Base-by-base conservation (phyloP, 2,113 vertebrate genomes). In the Hypomesus transpacificus region DNA sequence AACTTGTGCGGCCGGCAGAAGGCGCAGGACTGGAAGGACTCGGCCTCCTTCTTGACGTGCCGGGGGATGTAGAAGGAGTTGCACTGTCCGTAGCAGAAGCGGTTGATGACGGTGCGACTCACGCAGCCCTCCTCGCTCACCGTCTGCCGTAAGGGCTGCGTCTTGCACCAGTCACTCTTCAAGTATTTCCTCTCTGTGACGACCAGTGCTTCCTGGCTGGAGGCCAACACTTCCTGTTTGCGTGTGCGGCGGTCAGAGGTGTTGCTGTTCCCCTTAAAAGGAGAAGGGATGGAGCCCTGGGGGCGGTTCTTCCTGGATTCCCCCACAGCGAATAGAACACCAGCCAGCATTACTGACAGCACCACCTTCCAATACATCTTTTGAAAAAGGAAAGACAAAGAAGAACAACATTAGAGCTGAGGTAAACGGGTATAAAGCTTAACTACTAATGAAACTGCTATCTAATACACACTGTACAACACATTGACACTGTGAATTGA, bases 81-180 rank as follows among this genome's bases (percentile, higher is more conserved):
- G 88, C 94, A 95, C 78, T 96, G 95, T 77, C 94, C 95, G 0
- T 96, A 96, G 87, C 95, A 96, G 84, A 96, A 95, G 82, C 94
- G 92, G 86, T 95, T 95, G 91, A 95, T 93, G 72, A 95, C 74
- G 3, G 94, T 94, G 63, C 92, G 94, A 82, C 93, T 94, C 65
- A 87, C 67, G 74, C 95, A 96, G 79, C 94, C 93, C 66, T 94
- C 93, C 83, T 94, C 93, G 0, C 92, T 90, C 70, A 95, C 93
- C 0, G 92, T 95, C 88, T 96, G 95, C 78, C 93, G 83, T 69
- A 95, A 90, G 0, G 94, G 93, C 85, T 95, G 95, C 0, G 94
- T 95, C 88, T 96, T 95, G 82, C 94, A 95, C 95, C 95, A 96
- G 91, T 96, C 95, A 18, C 93, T 95, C 87, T 91, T 92, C 71